These are phyloP conservation scores for Sarcophaga subvicina DNA, from an alignment of 2,888 invertebrate species.

Conservation along the genomic window DNA sequence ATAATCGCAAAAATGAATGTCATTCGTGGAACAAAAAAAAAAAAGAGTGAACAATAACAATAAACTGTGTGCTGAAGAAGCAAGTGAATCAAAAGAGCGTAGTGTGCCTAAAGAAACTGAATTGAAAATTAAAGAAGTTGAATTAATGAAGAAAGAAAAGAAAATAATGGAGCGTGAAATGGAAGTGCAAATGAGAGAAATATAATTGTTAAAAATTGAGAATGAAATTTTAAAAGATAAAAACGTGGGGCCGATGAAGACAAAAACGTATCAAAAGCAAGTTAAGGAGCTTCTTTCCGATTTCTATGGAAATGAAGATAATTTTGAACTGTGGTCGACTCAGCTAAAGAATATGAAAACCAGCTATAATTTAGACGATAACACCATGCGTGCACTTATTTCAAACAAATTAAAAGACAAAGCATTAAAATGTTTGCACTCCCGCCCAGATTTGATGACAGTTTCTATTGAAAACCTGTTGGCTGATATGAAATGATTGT, in stretches of 20 bases:
- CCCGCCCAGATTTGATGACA: constrained; percentile 41
- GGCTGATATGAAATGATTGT: constrained; percentile 35
- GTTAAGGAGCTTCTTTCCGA: background rate
- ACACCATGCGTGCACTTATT: constrained; percentile 54
- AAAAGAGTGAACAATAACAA: too few species aligned
- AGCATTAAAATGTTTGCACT: constrained; percentile 56
- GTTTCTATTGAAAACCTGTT: constrained; percentile 44
- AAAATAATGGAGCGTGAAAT: constrained; percentile 38
- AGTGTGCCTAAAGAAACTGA: too few species aligned
- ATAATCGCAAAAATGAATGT: too few species aligned
- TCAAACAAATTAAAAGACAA: constrained; percentile 53
- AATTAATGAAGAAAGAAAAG: too few species aligned
- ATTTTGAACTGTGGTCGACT: too few species aligned
- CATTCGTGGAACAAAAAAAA: too few species aligned
- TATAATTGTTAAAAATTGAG: constrained; percentile 6
- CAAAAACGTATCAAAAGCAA: background rate
- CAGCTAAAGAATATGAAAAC: background rate
- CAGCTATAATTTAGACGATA: constrained; percentile 54
- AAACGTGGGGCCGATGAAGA: background rate
- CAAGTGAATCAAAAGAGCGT: too few species aligned
- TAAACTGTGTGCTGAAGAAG: too few species aligned
- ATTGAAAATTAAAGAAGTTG: too few species aligned
- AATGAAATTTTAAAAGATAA: background rate
- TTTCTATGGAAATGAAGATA: too few species aligned
- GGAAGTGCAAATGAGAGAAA: constrained; percentile 15